Base-by-base conservation (phyloP, 2,113 vertebrate species). In the Morone saxatilis region DNA sequence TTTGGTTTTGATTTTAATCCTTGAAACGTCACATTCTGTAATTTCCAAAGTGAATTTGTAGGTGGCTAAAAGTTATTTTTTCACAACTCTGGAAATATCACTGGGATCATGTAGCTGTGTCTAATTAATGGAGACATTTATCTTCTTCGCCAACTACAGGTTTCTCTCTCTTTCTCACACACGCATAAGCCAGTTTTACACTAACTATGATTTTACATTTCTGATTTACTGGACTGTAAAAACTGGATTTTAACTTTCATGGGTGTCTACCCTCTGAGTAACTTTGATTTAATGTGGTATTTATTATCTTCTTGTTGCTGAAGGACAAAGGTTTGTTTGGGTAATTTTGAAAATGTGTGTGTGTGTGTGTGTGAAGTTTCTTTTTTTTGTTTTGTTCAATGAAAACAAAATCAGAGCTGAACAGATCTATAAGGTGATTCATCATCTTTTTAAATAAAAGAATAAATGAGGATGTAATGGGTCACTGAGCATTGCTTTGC, bases 391-490 rank as follows among this genome's bases (percentile, higher is more conserved):
- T 69, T 61, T 40, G 31, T 53, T 41, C 3, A 50, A 48, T 72
- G 16, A 66, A 65, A 47, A 57, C 17, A 41, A 60, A 48, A 41
- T 67, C 16, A 16, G 6, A 36, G 53, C 31, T 31, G 3, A 31
- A 31, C 45, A 81, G 7, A 22, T 36, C 20, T 36, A 6, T 19
- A 59, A 73, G 50, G 36, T 17, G 7, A 43, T 45, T 11, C 20
- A 20, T 50, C 16, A 6, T 57, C 19, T 22, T 12, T 80, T 48
- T 41, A 17, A 43, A 56, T 54, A 19, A 40, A 20, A 62, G 2
- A 57, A 59, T 59, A 59, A 76, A 70, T 69, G 12, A 80, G 76
- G 75, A 20, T 53, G 53, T 59, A 73, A 65, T 48, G 59, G 59
- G 11, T 69, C 66, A 75, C 22, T 71, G 59, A 75, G 67, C 56